Percentiles rank a stretch among this genome's conserved stretches.
phyloP scores from a whole-genome alignment of 2,888 invertebrate genomes.

The Leucophora obtusa region DNA sequence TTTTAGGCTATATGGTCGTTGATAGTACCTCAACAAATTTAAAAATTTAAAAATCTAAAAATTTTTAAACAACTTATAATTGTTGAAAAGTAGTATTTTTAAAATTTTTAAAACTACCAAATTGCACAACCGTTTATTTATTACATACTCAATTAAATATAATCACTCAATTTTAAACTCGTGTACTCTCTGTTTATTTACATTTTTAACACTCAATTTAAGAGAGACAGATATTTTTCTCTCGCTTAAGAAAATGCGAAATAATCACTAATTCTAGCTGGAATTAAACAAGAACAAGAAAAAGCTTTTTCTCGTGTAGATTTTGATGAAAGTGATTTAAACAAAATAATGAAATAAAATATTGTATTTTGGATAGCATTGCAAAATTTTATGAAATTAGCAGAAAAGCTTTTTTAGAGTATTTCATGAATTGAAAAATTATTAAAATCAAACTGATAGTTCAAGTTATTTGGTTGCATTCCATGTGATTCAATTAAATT shows the following conservation, averaged over 20 bases:
- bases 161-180: not conserved
- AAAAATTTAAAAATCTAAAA: too few relatives aligned
- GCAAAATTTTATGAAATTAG: slow-evolving; percentile 40
- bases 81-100: slow-evolving; percentile 46
- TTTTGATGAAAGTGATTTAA: slow-evolving; percentile 22
- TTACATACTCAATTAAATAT: slow-evolving; percentile 10
- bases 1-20: too few relatives aligned
- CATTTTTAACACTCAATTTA: slow-evolving; percentile 24
- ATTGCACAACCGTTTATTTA: slow-evolving; percentile 14
- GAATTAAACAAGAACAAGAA: slow-evolving; percentile 19
- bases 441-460: slow-evolving; percentile 24
- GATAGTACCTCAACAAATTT: too few relatives aligned
- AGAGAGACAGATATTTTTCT: not conserved
- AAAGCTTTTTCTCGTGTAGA: slow-evolving; percentile 9
- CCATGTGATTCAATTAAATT: slow-evolving; percentile 35
- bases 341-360: slow-evolving; percentile 20
- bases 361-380: slow-evolving; percentile 8
- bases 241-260: not conserved
- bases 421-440: slow-evolving; percentile 5
- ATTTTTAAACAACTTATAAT: too few relatives aligned
- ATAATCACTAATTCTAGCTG: slow-evolving; percentile 13
- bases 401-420: slow-evolving; percentile 32
- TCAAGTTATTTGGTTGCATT: slow-evolving; percentile 19
- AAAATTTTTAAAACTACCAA: slow-evolving; percentile 30
- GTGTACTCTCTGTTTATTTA: slow-evolving; percentile 29